Conservation (phyloP, 2,113 vertebrate genomes). For the Capreolus pygargus region DNA sequence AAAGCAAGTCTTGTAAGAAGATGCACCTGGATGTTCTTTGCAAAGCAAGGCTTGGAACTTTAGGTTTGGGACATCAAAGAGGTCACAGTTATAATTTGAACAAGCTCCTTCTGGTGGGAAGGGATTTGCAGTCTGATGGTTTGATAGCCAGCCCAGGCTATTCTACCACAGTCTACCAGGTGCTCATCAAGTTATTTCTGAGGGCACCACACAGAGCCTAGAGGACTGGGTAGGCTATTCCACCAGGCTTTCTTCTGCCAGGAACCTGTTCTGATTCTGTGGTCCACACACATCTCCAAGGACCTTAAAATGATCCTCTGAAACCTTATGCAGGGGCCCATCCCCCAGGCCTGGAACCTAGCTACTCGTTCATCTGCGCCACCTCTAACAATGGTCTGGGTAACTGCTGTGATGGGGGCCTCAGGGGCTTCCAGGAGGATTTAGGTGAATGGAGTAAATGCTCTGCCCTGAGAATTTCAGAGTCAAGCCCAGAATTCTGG, state of each 20-base stretch:
- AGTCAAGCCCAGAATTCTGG: background rate
- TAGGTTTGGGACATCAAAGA: background rate
- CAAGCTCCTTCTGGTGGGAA: background rate
- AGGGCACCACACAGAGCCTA: background rate
- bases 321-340: background rate
- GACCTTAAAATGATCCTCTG: background rate
- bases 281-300: no score
- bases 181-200: background rate
- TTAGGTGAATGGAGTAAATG: background rate
- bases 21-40: background rate
- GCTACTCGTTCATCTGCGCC: background rate
- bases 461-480: no score
- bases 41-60: background rate
- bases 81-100: background rate
- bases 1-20: background rate
- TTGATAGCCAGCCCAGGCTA: background rate
- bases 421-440: background rate
- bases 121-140: background rate
- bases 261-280: background rate
- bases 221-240: background rate
- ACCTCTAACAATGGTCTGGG: background rate
- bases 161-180: no score
- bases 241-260: background rate
- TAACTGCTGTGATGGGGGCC: fast-evolving
- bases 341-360: no score